Base-by-base conservation (phyloP, 1,140 invertebrate genomes). In the Coboldia fuscipes region DNA sequence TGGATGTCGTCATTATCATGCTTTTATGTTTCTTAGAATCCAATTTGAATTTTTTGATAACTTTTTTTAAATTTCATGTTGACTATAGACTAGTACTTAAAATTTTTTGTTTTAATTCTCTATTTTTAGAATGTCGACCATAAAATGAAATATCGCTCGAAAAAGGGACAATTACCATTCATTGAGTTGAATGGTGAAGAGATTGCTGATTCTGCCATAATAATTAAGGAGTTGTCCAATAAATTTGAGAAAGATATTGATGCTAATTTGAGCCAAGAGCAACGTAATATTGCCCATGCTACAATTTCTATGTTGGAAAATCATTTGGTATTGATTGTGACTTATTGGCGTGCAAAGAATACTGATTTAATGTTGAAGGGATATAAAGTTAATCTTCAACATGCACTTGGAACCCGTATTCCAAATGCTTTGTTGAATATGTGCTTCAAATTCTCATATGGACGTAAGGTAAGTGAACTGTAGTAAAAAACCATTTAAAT, bases 301-400 rank as follows among this genome's bases (percentile, higher is more conserved):
- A 86, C 84, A 62, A 83, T 86, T 47, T 83, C 80, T 17, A 90
- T 94, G 85, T 73, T 90, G 43, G 85, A 93, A 58, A 89, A 90
- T 51, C 85, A 92, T 56, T 68, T 90, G 8, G 72, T 77, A 28
- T 90, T 83, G 83, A 79, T 86, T 41, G 68, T 84, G 28, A 65
- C 74, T 46, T 85, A 74, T 60, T 89, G 83, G 83, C 74, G 81
- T 45, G 73, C 77, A 42, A 88, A 86, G 63, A 79, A 80, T 48
- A 70, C 81, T 3, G 80, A 85, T 43, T 70, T 70, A 43, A 72
- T 85, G 35, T 63, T 85, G 46, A 82, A 82, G 57, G 82, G 80
- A 15, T 88, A 85, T 62, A 85, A 89, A 62, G 66, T 90, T 40
- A 86, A 88, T 51, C 65, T 90, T 36, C 84, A 90, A 52, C 81